A percentile compares a stretch with the other conserved stretches of the same genome.
Evolutionary conservation across 2,888 invertebrate species (phyloP).

Genomic region (Agrochola macilenta): DNA sequence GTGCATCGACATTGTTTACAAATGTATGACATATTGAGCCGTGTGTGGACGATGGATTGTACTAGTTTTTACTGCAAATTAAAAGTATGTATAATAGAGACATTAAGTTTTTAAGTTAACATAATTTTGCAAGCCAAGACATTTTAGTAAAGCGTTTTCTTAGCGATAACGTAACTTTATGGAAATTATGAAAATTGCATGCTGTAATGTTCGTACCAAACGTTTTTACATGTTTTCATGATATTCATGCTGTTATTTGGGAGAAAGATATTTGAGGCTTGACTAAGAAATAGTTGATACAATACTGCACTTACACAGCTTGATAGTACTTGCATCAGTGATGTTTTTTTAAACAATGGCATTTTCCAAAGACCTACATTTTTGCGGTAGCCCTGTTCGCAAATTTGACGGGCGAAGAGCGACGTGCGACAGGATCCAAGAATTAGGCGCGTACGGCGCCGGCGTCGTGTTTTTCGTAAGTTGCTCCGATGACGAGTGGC

Average conservation of each 20-base stretch:
- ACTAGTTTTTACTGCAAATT: neutral
- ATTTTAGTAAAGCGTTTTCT: neutral
- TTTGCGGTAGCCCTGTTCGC: slow-evolving; percentile 78
- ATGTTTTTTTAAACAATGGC: too few species aligned
- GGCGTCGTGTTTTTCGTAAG: slow-evolving; percentile 78
- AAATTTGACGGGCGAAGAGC: slow-evolving; percentile 84
- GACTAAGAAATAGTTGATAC: neutral
- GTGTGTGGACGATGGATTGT: neutral
- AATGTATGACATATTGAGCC: slow-evolving; percentile 25
- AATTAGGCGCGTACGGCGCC: slow-evolving; percentile 81
- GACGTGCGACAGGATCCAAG: slow-evolving; percentile 78
- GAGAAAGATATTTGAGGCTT: neutral
- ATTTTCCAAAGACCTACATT: neutral
- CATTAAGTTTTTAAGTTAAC: neutral
- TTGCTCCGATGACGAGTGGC: slow-evolving; percentile 81
- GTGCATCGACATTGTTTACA: slow-evolving; percentile 12
- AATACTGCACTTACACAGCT: neutral
- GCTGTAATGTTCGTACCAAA: neutral
- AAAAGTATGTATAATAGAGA: neutral
- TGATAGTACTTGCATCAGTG: too few species aligned
- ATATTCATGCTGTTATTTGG: neutral
- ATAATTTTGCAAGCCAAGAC: neutral
- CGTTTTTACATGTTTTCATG: neutral
- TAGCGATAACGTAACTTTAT: neutral
- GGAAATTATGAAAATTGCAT: neutral